Evolutionary conservation across 2,888 invertebrate species (phyloP), one percentile per base, ranked within the genome.

Genomic region (Tanypteryx hageni): DNA sequence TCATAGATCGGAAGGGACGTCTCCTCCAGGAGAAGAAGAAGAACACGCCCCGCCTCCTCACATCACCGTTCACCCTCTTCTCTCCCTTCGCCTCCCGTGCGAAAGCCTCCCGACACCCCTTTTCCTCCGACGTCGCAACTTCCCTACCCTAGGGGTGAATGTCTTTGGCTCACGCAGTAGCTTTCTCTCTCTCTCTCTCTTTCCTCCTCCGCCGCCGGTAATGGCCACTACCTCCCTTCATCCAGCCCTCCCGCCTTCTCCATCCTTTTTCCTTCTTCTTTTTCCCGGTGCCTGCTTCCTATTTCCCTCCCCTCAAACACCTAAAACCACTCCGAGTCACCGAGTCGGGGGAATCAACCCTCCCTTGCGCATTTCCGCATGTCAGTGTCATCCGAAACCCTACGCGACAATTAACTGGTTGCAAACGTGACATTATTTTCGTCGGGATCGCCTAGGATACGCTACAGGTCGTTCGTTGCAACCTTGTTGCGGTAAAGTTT

Each of bases 101-200:
- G 44, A 44, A 44, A 44, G 44, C 44, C 44, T 82, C 18, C 82
- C 82, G 8, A 14, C 31, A 16, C 44, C 82, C 44, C 14, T 44
- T 31, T 13, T 64, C 18, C 64, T 64, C 64, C 64, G n/a, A 64
- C 64, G 44, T 44, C 44, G 44, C 44, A 44, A 44, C 44, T 44
- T 44, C 44, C 44, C 44, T 44, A 44, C 31, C 13, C 76, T 27
- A 76, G 76, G 56, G 56, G 16, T 13, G 84, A 84, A 84, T 56
- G 84, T 56, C 84, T 84, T 84, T 84, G 44, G 44, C 84, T 84
- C 84, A 84, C 84, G 84, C 84, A 84, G 84, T 76, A 22, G 22
- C 76, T 76, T 64, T 27, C 27, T 18, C 76, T 76, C 27, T 16
- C 76, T 27, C 76, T 18, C n/a, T 76, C 27, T 56, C 44, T 56